Conservation (phyloP, 1,140 invertebrate genomes). For the Lanistes nyassanus region DNA sequence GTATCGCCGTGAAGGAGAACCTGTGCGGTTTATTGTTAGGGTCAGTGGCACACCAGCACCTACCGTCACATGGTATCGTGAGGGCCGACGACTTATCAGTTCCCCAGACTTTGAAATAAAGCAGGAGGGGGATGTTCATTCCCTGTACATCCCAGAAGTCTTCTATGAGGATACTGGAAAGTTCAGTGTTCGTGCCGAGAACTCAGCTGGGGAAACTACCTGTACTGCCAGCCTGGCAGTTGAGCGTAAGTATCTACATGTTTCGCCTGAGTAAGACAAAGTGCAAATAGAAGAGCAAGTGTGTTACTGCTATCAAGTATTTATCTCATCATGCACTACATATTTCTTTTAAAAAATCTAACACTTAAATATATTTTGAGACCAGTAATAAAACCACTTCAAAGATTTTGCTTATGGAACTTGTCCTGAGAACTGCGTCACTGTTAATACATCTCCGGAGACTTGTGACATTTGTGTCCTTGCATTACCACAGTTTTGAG, state of each 20-base stretch:
- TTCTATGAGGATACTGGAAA: constrained; percentile 73
- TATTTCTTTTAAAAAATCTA: too few species aligned
- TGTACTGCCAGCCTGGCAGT: constrained; percentile 63
- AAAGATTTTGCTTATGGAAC: background rate
- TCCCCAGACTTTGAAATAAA: constrained; percentile 67
- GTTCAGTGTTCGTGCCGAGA: constrained; percentile 70
- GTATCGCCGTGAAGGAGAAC: constrained; percentile 65
- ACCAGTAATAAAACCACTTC: too few species aligned
- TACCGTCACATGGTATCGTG: constrained; percentile 68
- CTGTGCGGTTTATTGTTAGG: constrained; percentile 66
- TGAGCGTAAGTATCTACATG: constrained; percentile 50
- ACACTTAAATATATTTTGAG: too few species aligned
- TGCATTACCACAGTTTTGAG: background rate
- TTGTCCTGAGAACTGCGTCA: background rate
- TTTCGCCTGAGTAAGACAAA: too few species aligned
- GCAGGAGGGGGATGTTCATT: constrained; percentile 63
- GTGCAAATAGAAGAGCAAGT: too few species aligned
- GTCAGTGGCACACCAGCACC: constrained; percentile 68
- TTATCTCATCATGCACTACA: background rate
- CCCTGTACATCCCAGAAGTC: constrained; percentile 65
- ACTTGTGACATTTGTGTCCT: background rate
- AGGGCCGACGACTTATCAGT: constrained; percentile 63
- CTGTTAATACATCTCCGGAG: background rate
- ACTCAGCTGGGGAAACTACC: constrained; percentile 60
- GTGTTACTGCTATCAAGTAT: background rate